These are phyloP conservation scores for Cirrhinus molitorella DNA, from an alignment of 2,797 vertebrate genomes.

Conservation along the genomic window DNA sequence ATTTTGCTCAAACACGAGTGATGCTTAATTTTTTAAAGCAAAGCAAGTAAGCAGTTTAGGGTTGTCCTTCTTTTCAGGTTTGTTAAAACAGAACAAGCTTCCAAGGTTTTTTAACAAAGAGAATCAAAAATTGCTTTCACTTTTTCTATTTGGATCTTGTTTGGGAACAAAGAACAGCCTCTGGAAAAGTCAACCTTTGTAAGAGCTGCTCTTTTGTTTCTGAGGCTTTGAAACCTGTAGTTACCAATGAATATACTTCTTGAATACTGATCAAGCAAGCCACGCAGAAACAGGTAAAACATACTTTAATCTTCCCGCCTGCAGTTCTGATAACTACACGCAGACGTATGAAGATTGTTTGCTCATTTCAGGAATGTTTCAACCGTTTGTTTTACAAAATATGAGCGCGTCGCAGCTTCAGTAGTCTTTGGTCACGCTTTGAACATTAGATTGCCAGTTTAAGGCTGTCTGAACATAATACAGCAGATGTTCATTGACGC, in stretches of 20 bases:
- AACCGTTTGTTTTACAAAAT: constrained; percentile 38
- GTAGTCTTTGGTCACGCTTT: constrained; percentile 35
- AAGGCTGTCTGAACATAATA: constrained; percentile 26
- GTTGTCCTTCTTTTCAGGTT: constrained; percentile 6
- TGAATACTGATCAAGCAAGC: constrained; percentile 43
- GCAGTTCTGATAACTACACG: constrained; percentile 47
- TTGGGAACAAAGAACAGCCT: constrained; percentile 29
- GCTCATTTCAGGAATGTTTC: constrained; percentile 49
- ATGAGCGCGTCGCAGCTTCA: constrained; percentile 23
- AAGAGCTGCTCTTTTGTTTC: constrained; percentile 10
- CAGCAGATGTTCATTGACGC: constrained; percentile 39
- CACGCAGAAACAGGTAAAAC: constrained; percentile 28
- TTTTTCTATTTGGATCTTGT: constrained; percentile 17
- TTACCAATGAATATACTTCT: constrained; percentile 28
- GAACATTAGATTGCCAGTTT: constrained; percentile 46
- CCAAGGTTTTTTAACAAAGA: constrained; percentile 1
- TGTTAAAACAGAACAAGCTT: neutral
- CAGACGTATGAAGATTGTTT: constrained; percentile 32
- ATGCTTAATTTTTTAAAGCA: neutral
- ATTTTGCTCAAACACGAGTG: neutral
- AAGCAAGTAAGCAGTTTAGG: neutral
- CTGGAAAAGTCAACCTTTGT: constrained; percentile 18
- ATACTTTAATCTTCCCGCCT: constrained; percentile 31
- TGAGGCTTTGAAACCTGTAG: constrained; percentile 21
- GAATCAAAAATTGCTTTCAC: constrained; percentile 4